Percentiles rank a stretch among this genome's conserved stretches.
These are phyloP conservation scores for Salvelinus sp. DNA, from an alignment of 2,113 vertebrate genomes.

Conservation along the genomic window DNA sequence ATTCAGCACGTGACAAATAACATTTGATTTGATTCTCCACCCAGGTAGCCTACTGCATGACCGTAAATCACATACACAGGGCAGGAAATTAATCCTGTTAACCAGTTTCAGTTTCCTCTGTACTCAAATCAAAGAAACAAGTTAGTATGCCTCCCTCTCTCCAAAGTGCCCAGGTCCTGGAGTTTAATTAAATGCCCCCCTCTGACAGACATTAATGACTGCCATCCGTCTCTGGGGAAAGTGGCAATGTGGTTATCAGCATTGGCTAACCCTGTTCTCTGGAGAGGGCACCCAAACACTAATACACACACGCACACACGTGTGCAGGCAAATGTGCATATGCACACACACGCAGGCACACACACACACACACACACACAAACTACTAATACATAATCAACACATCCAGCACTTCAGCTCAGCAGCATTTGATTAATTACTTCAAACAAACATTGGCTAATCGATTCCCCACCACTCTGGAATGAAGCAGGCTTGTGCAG, in stretches of 20 bases:
- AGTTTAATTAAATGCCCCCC: conserved; percentile 66
- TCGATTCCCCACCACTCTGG: conserved; percentile 29
- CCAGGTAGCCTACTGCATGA: conserved; percentile 18
- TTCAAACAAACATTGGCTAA: conserved; percentile 51
- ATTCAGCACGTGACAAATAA: too few relatives aligned
- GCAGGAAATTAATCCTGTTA: conserved; percentile 69
- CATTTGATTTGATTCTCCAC: conserved; percentile 1
- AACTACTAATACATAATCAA: conserved; percentile 57
- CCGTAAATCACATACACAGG: conserved; percentile 56
- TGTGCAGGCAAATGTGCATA: too few relatives aligned
- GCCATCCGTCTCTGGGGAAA: conserved; percentile 60
- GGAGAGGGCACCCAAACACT: neutral
- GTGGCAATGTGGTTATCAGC: conserved; percentile 31
- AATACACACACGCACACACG: too few relatives aligned
- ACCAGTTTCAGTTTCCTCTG: conserved; percentile 32
- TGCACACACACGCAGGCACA: too few relatives aligned
- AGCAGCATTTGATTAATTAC: conserved; percentile 62
- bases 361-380: neutral
- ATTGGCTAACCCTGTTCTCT: conserved; percentile 21
- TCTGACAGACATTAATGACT: conserved; percentile 64
- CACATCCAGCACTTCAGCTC: conserved; percentile 38
- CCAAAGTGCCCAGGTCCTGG: neutral
- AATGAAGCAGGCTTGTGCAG: conserved; percentile 31
- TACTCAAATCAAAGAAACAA: conserved; percentile 36
- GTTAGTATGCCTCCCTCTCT: conserved; percentile 31